Percentiles rank a stretch among this genome's conserved stretches.
Evolutionary conservation across 2,113 vertebrate species (phyloP).

Genomic region (Carassius gibelio): DNA sequence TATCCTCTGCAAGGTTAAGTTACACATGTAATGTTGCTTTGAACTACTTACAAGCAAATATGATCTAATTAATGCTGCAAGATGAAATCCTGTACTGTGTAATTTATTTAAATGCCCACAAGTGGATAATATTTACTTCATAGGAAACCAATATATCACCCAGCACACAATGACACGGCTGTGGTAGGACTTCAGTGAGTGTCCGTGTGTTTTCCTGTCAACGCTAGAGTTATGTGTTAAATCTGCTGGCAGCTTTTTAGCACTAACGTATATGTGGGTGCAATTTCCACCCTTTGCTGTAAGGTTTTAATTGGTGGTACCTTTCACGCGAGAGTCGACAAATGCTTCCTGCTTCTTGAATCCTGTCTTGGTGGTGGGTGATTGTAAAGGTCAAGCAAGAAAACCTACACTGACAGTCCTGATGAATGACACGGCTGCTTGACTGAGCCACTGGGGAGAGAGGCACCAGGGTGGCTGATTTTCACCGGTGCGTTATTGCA

Average conservation of each 20-base stretch:
- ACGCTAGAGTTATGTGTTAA: constrained; percentile 9
- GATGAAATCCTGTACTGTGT: constrained; percentile 7
- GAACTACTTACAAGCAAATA: constrained; percentile 10
- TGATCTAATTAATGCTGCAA: background rate
- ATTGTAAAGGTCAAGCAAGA: constrained; percentile 35
- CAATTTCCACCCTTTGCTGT: constrained; percentile 28
- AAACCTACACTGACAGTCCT: constrained; percentile 48
- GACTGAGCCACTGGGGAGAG: constrained; percentile 44
- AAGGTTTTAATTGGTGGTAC: constrained; percentile 48
- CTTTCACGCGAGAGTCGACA: constrained; percentile 4
- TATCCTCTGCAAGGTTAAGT: background rate
- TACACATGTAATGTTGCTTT: background rate
- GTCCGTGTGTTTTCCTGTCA: constrained; percentile 37
- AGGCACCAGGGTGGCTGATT: background rate
- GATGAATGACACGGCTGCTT: constrained; percentile 44
- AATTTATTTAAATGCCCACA: constrained; percentile 16
- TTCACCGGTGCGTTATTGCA: background rate
- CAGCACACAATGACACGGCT: constrained; percentile 11
- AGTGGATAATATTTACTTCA: constrained; percentile 18
- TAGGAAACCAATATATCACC: constrained; percentile 8
- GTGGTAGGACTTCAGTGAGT: background rate
- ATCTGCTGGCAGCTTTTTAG: constrained; percentile 41
- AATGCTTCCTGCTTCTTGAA: constrained; percentile 44
- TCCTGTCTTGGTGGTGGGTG: constrained; percentile 20
- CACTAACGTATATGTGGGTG: constrained; percentile 23